phyloP scores from a whole-genome alignment of 2,888 invertebrate species.

The Sthenelais limicola region DNA sequence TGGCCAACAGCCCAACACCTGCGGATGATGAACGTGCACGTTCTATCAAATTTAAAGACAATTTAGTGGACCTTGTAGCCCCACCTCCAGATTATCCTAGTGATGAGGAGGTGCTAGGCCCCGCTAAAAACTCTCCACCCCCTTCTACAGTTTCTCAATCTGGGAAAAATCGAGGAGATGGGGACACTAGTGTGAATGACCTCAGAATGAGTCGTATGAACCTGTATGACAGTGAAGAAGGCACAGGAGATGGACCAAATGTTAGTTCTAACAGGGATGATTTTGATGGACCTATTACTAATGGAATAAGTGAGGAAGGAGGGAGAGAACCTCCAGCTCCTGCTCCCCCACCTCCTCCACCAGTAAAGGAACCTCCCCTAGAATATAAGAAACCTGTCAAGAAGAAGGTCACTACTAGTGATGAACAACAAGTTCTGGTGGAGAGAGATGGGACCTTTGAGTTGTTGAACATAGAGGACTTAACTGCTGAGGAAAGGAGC shows the following conservation, averaged over 20 bases:
- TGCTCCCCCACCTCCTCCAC: neutral
- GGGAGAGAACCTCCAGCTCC: neutral
- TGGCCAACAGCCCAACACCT: slow-evolving; percentile 65
- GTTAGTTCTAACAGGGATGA: slow-evolving; percentile 7
- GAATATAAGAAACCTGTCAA: too few relatives aligned
- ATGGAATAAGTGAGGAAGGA: neutral
- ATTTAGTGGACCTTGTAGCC: slow-evolving; percentile 66
- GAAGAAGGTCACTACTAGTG: slow-evolving; percentile 26
- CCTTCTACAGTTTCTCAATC: too few relatives aligned
- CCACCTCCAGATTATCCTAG: slow-evolving; percentile 64
- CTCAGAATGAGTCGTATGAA: slow-evolving; percentile 12
- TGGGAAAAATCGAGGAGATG: too few relatives aligned
- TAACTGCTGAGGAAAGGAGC: slow-evolving; percentile 56
- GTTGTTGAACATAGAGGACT: slow-evolving; percentile 62
- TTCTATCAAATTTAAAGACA: slow-evolving; percentile 66
- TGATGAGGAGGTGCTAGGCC: slow-evolving; percentile 46
- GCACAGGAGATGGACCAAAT: neutral
- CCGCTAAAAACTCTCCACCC: too few relatives aligned
- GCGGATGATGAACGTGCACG: slow-evolving; percentile 57
- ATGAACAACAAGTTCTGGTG: slow-evolving; percentile 65
- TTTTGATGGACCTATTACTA: neutral
- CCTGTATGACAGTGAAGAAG: slow-evolving; percentile 1
- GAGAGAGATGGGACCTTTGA: slow-evolving; percentile 68
- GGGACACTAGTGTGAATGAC: neutral
- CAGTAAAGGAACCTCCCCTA: neutral